A percentile compares a stretch with the other conserved stretches of the same genome.
These are phyloP conservation scores for Onychomys leucogaster DNA, from an alignment of 2,797 vertebrate species.

Conservation along the genomic window DNA sequence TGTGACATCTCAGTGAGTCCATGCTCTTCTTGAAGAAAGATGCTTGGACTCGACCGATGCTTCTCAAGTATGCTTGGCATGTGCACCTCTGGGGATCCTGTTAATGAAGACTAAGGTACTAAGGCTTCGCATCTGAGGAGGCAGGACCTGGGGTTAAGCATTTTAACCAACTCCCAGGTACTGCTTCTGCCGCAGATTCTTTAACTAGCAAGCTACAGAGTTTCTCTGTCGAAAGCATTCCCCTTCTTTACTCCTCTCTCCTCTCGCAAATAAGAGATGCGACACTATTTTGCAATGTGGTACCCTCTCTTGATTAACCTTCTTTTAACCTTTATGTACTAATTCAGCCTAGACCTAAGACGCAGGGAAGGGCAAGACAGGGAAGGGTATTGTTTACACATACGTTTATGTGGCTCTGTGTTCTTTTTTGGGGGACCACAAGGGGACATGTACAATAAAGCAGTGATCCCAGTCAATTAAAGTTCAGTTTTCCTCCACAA, in stretches of 20 bases:
- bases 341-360: neutral
- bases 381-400: slow-evolving; percentile 39
- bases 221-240: neutral
- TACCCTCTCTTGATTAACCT: slow-evolving; percentile 9
- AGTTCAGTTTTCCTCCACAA: slow-evolving; percentile 51
- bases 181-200: neutral
- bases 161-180: neutral
- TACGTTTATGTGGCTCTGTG: neutral
- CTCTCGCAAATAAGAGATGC: neutral
- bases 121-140: neutral
- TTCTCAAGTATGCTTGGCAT: neutral
- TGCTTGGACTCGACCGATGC: too few relatives aligned
- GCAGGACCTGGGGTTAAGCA: neutral
- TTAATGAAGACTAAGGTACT: too few relatives aligned
- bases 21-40: neutral
- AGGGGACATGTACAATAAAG: slow-evolving; percentile 32
- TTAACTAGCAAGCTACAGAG: neutral
- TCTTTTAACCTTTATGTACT: slow-evolving; percentile 24
- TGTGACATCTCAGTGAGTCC: neutral
- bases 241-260: neutral
- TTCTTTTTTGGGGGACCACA: slow-evolving; percentile 44
- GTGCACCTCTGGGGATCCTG: neutral
- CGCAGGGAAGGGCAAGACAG: neutral
- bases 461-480: slow-evolving; percentile 54
- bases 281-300: neutral